A percentile compares a stretch with the other conserved stretches of the same genome.
Evolutionary conservation across 2,113 vertebrate genomes (phyloP).

Genomic region (Recurvirostra avosetta): DNA sequence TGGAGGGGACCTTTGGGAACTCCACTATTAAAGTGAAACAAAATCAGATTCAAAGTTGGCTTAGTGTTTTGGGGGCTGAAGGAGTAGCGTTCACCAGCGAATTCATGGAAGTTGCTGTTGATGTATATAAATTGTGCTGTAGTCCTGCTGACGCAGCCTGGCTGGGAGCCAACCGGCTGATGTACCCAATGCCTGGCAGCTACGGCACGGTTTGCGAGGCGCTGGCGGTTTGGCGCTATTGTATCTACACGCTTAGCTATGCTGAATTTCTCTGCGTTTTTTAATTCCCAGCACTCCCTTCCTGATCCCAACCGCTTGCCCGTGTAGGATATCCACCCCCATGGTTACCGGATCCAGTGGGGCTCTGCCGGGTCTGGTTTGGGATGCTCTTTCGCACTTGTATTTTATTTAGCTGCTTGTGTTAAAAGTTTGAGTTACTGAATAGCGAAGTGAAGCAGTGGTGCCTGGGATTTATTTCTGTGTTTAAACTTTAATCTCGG

Average conservation of each 20-base stretch:
- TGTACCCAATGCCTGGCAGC: too few relatives aligned
- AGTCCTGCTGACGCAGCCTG: neutral
- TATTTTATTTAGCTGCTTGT: too few relatives aligned
- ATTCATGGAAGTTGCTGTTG: neutral
- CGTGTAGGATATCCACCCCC: too few relatives aligned
- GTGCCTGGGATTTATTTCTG: neutral
- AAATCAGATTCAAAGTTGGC: fast-evolving
- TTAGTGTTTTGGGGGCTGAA: neutral
- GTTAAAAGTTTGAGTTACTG: neutral
- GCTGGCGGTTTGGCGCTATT: neutral
- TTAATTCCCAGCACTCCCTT: neutral
- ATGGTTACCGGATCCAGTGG: neutral
- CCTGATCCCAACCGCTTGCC: neutral
- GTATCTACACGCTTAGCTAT: fast-evolving
- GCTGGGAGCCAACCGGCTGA: neutral
- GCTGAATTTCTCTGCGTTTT: too few relatives aligned
- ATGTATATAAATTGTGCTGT: too few relatives aligned
- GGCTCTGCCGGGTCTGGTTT: too few relatives aligned
- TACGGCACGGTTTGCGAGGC: fast-evolving
- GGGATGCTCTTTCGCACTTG: neutral
- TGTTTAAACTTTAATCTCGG: neutral
- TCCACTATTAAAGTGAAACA: neutral
- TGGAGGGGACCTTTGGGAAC: neutral
- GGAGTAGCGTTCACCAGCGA: neutral
- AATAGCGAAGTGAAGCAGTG: fast-evolving